Evolutionary conservation across 2,797 vertebrate species (phyloP), one percentile per base, ranked within the genome.

Genomic region (Myripristis jacobus): DNA sequence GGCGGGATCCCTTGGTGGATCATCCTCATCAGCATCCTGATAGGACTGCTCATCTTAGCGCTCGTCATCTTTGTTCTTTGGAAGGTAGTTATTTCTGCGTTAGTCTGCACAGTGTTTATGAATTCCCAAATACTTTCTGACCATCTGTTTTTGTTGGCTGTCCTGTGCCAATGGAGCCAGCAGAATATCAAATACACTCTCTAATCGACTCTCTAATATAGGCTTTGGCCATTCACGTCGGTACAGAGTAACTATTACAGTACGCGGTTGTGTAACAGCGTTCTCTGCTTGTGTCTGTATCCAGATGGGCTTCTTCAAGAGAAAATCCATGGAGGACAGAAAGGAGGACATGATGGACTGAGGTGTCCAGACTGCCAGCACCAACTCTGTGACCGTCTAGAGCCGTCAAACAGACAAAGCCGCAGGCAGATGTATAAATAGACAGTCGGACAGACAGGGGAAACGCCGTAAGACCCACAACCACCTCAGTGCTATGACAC

Each of bases 241-340:
- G 2, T 18, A 6, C 0, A n/a, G 10, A n/a, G 3, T 11, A 18
- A 16, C 41, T 41, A n/a, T 59, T 59, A 25, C 24, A 41, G 24
- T 46, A 1, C 10, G 22, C 24, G 36, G 51, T 58, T 41, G 63
- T 59, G 9, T 83, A 29, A 70, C 19, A 73, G 36, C 50, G 18
- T 53, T 84, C 86, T 79, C 75, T 84, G 63, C 79, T 86, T n/a
- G n/a, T n/a, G n/a, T n/a, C n/a, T n/a, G n/a, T 65, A 85, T 78
- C 74, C 83, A 99, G 98, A 91, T 95, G 90, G 97, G 97, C 81
- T 99, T 99, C 94, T 99, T 99, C 92, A 98, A 96, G 91, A 96
- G 98, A 82, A 98, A 97, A 81, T 90, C 96, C 38, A 95, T 95
- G 80, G 96, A 98, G 79, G 97, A 96, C 87, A 95, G 96, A 92